Evolutionary conservation across 92 coral and sea anemone species (phyloP), one percentile per base, ranked within the genome.

Genomic region (Palythoa grandiflora): DNA sequence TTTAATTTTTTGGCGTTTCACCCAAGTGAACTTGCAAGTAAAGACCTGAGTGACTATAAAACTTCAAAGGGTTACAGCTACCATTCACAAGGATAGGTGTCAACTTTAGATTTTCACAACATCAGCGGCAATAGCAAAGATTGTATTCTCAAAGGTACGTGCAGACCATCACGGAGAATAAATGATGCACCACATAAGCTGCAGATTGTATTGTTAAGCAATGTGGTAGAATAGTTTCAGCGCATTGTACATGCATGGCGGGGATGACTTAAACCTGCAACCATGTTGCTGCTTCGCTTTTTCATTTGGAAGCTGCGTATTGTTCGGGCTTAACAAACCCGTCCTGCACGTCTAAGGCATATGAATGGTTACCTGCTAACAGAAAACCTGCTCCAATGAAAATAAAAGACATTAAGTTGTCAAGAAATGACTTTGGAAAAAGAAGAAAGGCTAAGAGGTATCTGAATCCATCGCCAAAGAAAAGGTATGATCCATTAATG

Each of bases 241-340:
- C 87, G 68, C 90, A 88, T 51, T 80, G 90, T 80, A 88, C 90
- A 48, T 88, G 90, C 16, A 88, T 88, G 81, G 81, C 90, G 80
- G 90, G 90, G 38, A 88, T 88, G 90, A 65, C 90, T 80, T 80
- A 80, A 88, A 88, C 90, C 39, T 88, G 90, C 84, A 88, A 71
- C 84, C 90, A 80, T 55, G 78, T 80, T 61, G 90, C 90, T 76
- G 90, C 87, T 79, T 50, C 90, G 63, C 76, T 80, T 28, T 80
- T 88, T 47, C 88, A 81, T 60, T 68, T 80, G 66, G 90, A 88
- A 71, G 74, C 87, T 76, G 87, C 87, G 65, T 88, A 87, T 76
- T 75, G 87, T 78, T 52, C 79, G 80, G 87, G 90, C 83, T 51
- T 88, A 36, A 88, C 83, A 73, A 88, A 88, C 75, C 90, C 90